Evolutionary conservation across 2,888 invertebrate species (phyloP).

Genomic region (Neria commutata): DNA sequence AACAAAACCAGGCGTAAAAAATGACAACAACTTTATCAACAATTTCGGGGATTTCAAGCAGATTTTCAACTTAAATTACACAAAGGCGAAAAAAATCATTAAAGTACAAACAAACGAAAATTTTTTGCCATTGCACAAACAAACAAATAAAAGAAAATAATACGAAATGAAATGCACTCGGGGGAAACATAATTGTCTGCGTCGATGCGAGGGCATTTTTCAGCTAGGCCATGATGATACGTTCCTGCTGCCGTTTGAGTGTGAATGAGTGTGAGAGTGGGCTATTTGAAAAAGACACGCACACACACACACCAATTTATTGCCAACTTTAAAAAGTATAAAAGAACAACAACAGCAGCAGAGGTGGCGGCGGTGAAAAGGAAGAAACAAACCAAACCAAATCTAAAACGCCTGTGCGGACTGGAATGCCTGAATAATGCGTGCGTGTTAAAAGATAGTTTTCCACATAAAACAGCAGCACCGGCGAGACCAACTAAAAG

Average conservation of each 20-base stretch:
- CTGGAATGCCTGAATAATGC: background rate
- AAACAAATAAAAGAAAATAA: too few species aligned
- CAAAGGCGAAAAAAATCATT: background rate
- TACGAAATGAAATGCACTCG: constrained; percentile 2
- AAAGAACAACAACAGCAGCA: constrained; percentile 12
- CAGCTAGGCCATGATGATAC: background rate
- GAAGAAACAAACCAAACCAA: background rate
- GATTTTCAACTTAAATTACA: constrained; percentile 3
- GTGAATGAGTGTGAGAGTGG: background rate
- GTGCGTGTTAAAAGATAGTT: constrained; percentile 54
- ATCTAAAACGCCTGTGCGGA: background rate
- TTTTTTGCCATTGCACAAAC: background rate
- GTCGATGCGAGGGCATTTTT: background rate
- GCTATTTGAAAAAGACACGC: background rate
- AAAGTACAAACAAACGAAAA: background rate
- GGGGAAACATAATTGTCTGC: background rate
- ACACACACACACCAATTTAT: constrained; percentile 42
- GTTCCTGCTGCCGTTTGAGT: too few species aligned
- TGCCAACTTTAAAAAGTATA: constrained; percentile 51
- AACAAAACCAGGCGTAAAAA: too few species aligned
- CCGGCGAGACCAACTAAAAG: background rate
- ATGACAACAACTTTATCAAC: too few species aligned
- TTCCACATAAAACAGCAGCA: constrained; percentile 32
- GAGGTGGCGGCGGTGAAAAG: background rate
- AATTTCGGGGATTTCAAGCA: background rate